These are phyloP conservation scores for Pachycephus smyrnensis DNA, from an alignment of 2,888 invertebrate species.

Conservation along the genomic window DNA sequence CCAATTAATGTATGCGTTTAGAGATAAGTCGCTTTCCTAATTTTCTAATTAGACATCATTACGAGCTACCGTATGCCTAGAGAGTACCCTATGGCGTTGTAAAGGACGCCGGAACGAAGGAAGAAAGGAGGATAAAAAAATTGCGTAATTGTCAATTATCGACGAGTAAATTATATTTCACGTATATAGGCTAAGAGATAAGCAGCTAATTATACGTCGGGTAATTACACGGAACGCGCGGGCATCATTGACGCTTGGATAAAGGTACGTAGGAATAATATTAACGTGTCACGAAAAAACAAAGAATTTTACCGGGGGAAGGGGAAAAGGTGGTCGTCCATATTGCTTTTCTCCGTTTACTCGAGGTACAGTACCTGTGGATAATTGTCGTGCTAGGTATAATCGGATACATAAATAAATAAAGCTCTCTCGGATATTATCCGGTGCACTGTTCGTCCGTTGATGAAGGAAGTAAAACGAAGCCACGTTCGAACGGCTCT, in stretches of 20 bases:
- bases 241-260: not conserved
- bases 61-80: not conserved
- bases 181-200: slow-evolving; percentile 38
- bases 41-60: not conserved
- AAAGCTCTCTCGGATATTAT: not conserved
- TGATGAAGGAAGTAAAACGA: slow-evolving; percentile 30
- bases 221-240: slow-evolving; percentile 28
- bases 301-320: not conserved
- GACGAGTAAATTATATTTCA: slow-evolving; percentile 36
- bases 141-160: slow-evolving; percentile 50
- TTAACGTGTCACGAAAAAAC: not conserved
- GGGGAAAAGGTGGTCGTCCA: not conserved
- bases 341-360: not conserved
- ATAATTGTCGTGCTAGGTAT: not conserved
- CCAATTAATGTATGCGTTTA: not conserved
- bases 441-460: slow-evolving; percentile 1
- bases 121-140: slow-evolving; percentile 19
- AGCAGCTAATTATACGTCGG: slow-evolving; percentile 40
- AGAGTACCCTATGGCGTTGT: not conserved
- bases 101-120: not conserved
- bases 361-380: not conserved
- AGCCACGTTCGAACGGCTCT: slow-evolving; percentile 23
- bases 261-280: not conserved
- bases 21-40: not conserved
- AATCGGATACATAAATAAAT: not conserved